Evolutionary conservation across 2,888 invertebrate species (phyloP).

Genomic region (Zaprionus lineosus): DNA sequence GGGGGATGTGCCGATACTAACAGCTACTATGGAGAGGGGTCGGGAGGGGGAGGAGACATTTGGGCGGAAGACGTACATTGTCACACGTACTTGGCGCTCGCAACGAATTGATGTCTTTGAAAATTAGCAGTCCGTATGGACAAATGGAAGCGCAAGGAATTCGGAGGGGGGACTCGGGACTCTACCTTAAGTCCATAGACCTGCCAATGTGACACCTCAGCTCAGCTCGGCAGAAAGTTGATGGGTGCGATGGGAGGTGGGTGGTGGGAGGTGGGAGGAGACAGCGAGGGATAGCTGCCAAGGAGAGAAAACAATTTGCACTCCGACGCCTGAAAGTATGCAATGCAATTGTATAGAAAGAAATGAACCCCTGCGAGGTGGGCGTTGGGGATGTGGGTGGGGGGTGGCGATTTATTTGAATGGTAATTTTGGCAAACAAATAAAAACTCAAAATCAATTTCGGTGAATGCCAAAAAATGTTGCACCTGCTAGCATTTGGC

Average conservation of each 20-base stretch:
- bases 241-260: no score
- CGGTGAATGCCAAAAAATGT: background rate
- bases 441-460: conserved; percentile 23
- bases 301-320: conserved; percentile 27
- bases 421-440: conserved; percentile 18
- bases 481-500: conserved; percentile 13
- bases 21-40: conserved; percentile 2
- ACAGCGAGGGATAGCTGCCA: no score
- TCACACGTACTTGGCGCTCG: conserved; percentile 67
- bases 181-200: no score
- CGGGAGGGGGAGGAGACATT: background rate
- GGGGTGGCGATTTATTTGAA: conserved; percentile 46
- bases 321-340: conserved; percentile 46
- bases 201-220: no score
- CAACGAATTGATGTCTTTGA: conserved; percentile 77
- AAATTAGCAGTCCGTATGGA: conserved; percentile 71
- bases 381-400: no score
- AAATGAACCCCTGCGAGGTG: no score
- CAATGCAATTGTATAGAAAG: conserved; percentile 63
- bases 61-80: conserved; percentile 58
- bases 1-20: conserved; percentile 1
- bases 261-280: no score
- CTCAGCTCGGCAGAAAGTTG: no score
- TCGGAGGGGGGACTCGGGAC: no score
- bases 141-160: conserved; percentile 26